Percentiles rank a stretch among this genome's conserved stretches.
phyloP scores from a whole-genome alignment of 2,113 vertebrate genomes.

The Platysternon megacephalum region DNA sequence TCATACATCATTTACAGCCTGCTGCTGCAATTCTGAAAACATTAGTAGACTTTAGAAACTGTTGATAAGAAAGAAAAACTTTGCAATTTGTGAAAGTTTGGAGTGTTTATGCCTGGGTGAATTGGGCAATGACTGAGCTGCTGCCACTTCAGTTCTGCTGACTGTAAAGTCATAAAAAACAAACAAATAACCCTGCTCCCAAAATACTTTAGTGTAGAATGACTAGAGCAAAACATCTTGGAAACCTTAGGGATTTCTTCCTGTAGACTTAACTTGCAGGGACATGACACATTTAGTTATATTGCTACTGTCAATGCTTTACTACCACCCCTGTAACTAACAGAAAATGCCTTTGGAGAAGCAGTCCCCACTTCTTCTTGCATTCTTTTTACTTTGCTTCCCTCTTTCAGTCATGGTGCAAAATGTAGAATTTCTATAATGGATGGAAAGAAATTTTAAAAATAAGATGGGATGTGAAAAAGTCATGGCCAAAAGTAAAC shows the following conservation, averaged over 20 bases:
- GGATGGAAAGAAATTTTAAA: neutral
- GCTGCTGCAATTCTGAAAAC: neutral
- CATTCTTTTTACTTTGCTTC: accelerated
- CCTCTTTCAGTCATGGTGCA: neutral
- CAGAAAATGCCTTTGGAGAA: neutral
- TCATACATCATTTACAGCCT: neutral
- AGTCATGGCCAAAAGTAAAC: neutral
- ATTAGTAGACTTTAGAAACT: neutral
- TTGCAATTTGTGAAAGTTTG: neutral
- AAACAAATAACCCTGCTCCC: neutral
- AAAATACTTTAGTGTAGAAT: neutral
- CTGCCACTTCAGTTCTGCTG: neutral
- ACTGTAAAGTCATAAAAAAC: neutral
- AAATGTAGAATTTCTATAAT: neutral
- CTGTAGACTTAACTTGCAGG: neutral
- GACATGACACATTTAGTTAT: neutral
- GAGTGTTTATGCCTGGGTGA: neutral
- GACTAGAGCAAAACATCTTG: accelerated
- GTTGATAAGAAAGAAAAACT: neutral
- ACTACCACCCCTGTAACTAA: neutral
- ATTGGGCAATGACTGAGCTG: neutral
- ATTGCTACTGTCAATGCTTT: neutral
- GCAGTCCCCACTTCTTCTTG: neutral
- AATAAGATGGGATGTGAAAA: neutral
- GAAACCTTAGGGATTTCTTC: neutral